A percentile compares a stretch with the other conserved stretches of the same genome.
Conservation (phyloP, 35 echinoderm and acorn worm species). For the Apostichopus japonicus region DNA sequence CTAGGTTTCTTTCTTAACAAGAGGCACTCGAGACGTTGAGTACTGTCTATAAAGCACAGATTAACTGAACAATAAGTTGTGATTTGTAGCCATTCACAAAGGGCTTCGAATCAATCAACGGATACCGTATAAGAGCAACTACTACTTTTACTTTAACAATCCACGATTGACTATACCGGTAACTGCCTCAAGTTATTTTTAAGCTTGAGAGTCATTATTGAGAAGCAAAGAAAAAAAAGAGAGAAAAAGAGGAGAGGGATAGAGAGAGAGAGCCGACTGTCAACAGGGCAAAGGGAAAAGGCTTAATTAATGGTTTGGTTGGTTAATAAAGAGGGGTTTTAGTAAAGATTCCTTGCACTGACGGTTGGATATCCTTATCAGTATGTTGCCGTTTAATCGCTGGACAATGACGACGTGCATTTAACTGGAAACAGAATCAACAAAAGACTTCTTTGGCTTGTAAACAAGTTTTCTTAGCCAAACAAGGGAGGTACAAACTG, state of each 20-base stretch:
- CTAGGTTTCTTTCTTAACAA: background rate
- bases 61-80: constrained; percentile 22
- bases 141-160: background rate
- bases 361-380: constrained; percentile 12
- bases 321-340: background rate
- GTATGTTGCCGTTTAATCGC: constrained; percentile 22
- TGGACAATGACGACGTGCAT: background rate
- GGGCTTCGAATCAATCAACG: constrained; percentile 8
- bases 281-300: background rate
- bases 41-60: constrained; percentile 1
- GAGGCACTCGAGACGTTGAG: constrained; percentile 9
- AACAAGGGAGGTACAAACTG: background rate
- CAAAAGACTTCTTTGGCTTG: background rate
- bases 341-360: background rate
- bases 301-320: background rate
- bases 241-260: too few relatives aligned
- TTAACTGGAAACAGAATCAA: background rate
- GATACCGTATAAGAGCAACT: constrained; percentile 10
- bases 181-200: constrained; percentile 17
- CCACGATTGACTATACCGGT: background rate
- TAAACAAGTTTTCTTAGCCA: background rate
- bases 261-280: background rate
- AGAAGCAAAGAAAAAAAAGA: too few relatives aligned
- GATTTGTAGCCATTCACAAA: background rate
- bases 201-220: background rate